These are phyloP conservation scores for Vollenhovia emeryi DNA, from an alignment of 1,140 invertebrate species.

Conservation along the genomic window DNA sequence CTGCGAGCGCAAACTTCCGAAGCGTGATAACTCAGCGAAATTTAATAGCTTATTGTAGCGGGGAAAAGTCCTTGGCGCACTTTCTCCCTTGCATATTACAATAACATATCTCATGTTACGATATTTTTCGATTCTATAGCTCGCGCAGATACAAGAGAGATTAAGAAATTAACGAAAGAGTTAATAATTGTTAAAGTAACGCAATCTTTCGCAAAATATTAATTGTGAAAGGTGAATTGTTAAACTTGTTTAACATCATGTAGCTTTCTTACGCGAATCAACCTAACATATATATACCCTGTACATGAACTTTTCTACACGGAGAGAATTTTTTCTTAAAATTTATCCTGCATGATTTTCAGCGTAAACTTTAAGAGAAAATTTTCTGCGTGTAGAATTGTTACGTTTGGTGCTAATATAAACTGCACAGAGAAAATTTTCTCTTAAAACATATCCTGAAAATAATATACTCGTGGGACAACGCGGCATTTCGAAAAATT, in stretches of 20 bases:
- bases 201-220: too few relatives aligned
- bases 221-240: neutral
- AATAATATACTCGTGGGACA: too few relatives aligned
- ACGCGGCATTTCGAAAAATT: too few relatives aligned
- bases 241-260: neutral
- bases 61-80: slow-evolving; percentile 5
- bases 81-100: slow-evolving; percentile 1
- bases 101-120: neutral
- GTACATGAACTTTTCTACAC: too few relatives aligned
- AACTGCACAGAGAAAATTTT: too few relatives aligned
- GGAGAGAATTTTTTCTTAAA: too few relatives aligned
- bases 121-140: neutral
- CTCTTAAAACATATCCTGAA: too few relatives aligned
- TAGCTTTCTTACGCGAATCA: neutral
- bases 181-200: neutral
- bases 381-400: too few relatives aligned
- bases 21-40: slow-evolving; percentile 67
- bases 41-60: slow-evolving; percentile 41
- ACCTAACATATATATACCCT: neutral
- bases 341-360: too few relatives aligned
- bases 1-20: slow-evolving; percentile 58
- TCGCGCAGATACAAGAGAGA: neutral
- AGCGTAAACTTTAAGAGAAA: too few relatives aligned
- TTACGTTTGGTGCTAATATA: too few relatives aligned
- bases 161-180: neutral